phyloP scores from a whole-genome alignment of 2,797 vertebrate species.

The Danio jaintianensis region DNA sequence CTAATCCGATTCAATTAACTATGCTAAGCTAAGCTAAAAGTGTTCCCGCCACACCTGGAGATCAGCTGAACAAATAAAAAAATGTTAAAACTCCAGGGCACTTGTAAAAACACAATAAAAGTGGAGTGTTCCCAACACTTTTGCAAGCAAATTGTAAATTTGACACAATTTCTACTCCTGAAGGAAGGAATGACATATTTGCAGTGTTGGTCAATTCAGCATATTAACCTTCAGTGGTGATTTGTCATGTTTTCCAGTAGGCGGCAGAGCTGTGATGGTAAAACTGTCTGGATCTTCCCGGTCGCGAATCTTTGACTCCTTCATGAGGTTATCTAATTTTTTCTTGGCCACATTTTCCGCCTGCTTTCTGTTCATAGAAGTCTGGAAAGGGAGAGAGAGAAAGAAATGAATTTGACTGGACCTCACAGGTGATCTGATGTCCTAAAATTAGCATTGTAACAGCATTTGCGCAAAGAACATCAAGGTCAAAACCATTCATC shows the following conservation, averaged over 20 bases:
- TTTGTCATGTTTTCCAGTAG: constrained; percentile 77
- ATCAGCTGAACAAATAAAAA: no score
- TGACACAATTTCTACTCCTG: no score
- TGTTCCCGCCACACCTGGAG: no score
- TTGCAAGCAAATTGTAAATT: no score
- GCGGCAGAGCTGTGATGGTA: constrained; percentile 81
- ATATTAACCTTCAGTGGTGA: constrained; percentile 78
- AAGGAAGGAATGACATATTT: no score
- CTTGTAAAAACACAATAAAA: no score
- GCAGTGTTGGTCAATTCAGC: no score
- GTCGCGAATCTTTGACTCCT: constrained; percentile 95
- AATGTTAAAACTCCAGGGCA: no score
- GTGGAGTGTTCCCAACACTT: no score
- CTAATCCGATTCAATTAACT: no score
- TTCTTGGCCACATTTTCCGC: constrained; percentile 96
- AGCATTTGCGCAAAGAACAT: background rate
- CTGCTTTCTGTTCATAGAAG: constrained; percentile 88
- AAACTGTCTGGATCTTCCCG: constrained; percentile 92
- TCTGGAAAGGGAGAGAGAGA: constrained; percentile 73
- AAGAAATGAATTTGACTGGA: background rate
- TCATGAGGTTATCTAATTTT: constrained; percentile 93
- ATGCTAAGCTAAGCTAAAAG: no score
- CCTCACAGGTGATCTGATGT: background rate
- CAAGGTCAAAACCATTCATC: constrained; percentile 21
- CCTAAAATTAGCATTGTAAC: background rate